Evolutionary conservation across 2,797 vertebrate genomes (phyloP), one percentile per base, ranked within the genome.

Genomic region (Limosa lapponica): DNA sequence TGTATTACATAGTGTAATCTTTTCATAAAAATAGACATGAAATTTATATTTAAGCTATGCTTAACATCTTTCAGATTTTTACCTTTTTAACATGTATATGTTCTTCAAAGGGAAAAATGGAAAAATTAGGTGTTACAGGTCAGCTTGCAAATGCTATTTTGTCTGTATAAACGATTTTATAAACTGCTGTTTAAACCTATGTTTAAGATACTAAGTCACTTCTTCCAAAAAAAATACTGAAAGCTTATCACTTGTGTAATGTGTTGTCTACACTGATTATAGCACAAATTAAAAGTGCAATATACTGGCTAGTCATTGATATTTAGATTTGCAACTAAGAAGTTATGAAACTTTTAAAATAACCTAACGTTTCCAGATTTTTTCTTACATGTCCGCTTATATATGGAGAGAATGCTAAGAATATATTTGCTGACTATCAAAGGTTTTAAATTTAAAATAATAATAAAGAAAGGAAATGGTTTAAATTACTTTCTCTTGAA

Each of bases 251-350:
- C 66, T 79, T 74, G 30, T 44, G 78, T 90, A 93, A 93, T 36
- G 58, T 69, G 75, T 89, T 93, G 52, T 82, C 65, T 92, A 92
- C 86, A 74, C 13, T 89, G 36, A 93, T 81, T 61, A 78, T 73
- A 90, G 94, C 27, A 87, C 11, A 78, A 41, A 23, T 52, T 64
- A 80, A 69, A 85, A 78, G 88, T 24, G 23, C 44, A 59, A 71
- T 14, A 62, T 36, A 70, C n/a, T 7, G 32, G 16, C n/a, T 54
- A 69, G 24, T 82, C 39, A 89, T 51, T 93, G 89, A 86, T 90
- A 93, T 59, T 72, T 97, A 96, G 39, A 87, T 93, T 74, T 91
- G 36, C 71, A 72, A 88, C 59, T 71, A 74, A 64, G 79, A 93
- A 74, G 46, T 91, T 90, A 93, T 62, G 70, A 94, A 94, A 90